Evolutionary conservation across 2,797 vertebrate species (phyloP).

Genomic region (Mus minutoides): DNA sequence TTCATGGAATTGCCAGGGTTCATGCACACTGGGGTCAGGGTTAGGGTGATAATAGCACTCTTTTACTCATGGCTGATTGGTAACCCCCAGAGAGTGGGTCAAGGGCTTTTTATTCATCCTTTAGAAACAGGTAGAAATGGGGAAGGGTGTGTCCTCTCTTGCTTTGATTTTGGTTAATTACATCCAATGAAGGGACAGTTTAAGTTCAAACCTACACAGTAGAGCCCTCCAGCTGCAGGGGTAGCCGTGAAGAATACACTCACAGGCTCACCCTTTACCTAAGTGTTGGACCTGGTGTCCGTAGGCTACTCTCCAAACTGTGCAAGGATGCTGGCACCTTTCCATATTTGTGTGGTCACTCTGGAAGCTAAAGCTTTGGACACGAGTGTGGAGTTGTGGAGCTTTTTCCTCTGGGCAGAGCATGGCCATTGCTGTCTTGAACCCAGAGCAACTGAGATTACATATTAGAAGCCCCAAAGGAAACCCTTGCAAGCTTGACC

Average conservation of each 20-base stretch:
- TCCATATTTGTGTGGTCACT: no score
- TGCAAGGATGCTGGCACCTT: accelerated
- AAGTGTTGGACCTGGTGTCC: neutral
- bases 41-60: neutral
- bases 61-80: neutral
- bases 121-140: neutral
- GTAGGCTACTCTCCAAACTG: accelerated
- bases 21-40: accelerated
- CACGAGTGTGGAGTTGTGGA: neutral
- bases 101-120: neutral
- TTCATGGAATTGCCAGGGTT: neutral
- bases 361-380: neutral
- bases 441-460: neutral
- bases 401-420: neutral
- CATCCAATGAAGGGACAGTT: neutral
- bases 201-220: neutral
- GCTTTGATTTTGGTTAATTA: neutral
- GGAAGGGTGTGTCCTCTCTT: neutral
- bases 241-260: accelerated
- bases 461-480: neutral
- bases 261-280: neutral
- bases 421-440: neutral
- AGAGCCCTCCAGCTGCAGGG: neutral
- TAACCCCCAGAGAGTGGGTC: accelerated
- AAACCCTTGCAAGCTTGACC: neutral